Base-by-base conservation (phyloP, 2,113 vertebrate genomes). In the Hyaena hyaena region DNA sequence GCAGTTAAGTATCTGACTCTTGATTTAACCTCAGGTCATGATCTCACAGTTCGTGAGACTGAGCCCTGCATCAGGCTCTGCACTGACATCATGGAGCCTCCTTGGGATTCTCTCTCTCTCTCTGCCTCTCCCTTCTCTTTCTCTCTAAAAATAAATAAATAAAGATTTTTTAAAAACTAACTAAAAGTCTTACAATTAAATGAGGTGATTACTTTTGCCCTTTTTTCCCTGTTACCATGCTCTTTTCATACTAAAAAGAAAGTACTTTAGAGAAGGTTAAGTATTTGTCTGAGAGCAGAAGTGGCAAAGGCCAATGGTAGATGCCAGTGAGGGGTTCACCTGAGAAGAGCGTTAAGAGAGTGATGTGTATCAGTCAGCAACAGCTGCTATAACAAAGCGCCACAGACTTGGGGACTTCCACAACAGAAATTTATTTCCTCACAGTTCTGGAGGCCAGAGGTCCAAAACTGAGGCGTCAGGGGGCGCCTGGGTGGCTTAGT, bases 151-250 rank as follows among this genome's bases (percentile, higher is more conserved):
- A 23, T 24, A 61, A 61, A 58, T 58, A 58, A 58, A 58, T 21
- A 58, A 55, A 2, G 16, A 7, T 55, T 55, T 55, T 55, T 58
- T 21, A 19, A 23, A 24, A 35, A 58, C 16, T 45, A 50, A 48
- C 77, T 68, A n/a, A 86, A 93, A 45, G 16, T 86, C 73, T 93
- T 92, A 80, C 73, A 87, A 93, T 68, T 53, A 88, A 85, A 43
- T 26, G 17, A 3, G 19, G 1, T 48, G 65, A 15, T 69, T 88
- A 71, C 1, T n/a, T 58, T 94, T 77, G 28, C 31, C 79, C 2
- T 50, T 63, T 86, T 86, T 31, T 0, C 21, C 66, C 55, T n/a
- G 6, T 81, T 71, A 73, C 14, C 24, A 71, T 10, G 3, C 10
- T 92, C 45, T 82, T 80, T 79, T 86, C 24, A 17, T 48, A 86